Percentiles rank a stretch among this genome's conserved stretches.
Evolutionary conservation across 1,140 invertebrate genomes (phyloP).

Genomic region (Formica selysi): DNA sequence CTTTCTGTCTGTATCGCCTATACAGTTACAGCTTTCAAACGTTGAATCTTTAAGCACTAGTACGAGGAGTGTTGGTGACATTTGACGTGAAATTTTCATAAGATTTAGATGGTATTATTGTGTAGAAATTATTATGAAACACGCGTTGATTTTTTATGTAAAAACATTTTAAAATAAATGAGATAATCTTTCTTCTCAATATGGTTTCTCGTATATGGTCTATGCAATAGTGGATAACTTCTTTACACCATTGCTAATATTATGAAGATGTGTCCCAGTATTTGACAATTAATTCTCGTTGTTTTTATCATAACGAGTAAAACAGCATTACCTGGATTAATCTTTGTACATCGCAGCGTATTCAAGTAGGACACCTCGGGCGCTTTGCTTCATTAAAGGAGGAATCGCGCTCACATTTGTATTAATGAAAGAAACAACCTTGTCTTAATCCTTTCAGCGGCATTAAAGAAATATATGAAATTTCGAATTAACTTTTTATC

Average conservation of each 20-base stretch:
- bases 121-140: not conserved
- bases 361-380: not conserved
- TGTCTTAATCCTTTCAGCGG: not conserved
- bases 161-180: not conserved
- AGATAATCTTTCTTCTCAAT: not conserved
- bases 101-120: not conserved
- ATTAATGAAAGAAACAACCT: slow-evolving; percentile 18
- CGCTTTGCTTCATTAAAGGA: not conserved
- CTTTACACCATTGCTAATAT: not conserved
- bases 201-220: not conserved
- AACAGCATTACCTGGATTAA: not conserved
- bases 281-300: slow-evolving; percentile 4
- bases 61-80: not conserved
- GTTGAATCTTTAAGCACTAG: not conserved
- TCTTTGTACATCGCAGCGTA: not conserved
- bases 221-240: not conserved
- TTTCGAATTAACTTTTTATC: not conserved
- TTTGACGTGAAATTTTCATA: not conserved
- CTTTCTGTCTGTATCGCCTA: no score
- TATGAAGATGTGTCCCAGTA: not conserved
- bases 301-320: not conserved
- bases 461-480: not conserved
- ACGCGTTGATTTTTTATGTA: not conserved
- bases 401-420: not conserved
- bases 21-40: not conserved